Base-by-base conservation (phyloP, 2,888 invertebrate genomes). In the Athalia circularis region DNA sequence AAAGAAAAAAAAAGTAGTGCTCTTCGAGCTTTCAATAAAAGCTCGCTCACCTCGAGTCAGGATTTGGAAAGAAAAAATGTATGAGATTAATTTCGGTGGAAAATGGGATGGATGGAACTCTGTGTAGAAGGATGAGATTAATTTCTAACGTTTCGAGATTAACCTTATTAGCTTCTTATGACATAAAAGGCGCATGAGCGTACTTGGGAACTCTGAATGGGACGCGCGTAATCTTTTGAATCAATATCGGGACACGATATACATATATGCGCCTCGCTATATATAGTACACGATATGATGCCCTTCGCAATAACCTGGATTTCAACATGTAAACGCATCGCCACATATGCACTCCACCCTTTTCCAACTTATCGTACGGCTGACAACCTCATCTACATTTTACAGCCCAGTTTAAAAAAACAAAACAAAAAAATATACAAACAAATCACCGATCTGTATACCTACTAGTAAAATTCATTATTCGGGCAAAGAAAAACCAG, bases 121-220 rank as follows among this genome's bases (percentile, higher is more conserved):
- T 29, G 29, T 2, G 29, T 29, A 29, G 29, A 29, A 29, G 29
- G 29, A 29, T 29, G 29, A 29, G 29, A 54, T 11, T 4, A n/a
- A n/a, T 54, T 54, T n/a, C 3, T 54, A n/a, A 11, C 54, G 3
- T n/a, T 11, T 54, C 54, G 9, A 54, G n/a, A 11, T 54, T 54
- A 54, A 54, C 9, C 8, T 54, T n/a, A n/a, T 54, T 54, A 11
- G 54, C n/a, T 54, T 54, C n/a, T 11, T 47, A 47, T 11, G n/a
- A 7, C 7, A 8, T 61, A 68, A 59, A 47, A 62, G 70, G 72
- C 78, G 72, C 62, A 72, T 72, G 72, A 78, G 70, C 78, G n/a
- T 43, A 43, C 52, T 74, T n/a, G 43, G 48, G 74, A 78, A 45
- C 78, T 70, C 72, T 62, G 62, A 78, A 78, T 78, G 64, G 72